Percentiles rank a stretch among this genome's conserved stretches.
phyloP scores from a whole-genome alignment of 2,113 vertebrate genomes.

The Nycticryphes semicollaris region DNA sequence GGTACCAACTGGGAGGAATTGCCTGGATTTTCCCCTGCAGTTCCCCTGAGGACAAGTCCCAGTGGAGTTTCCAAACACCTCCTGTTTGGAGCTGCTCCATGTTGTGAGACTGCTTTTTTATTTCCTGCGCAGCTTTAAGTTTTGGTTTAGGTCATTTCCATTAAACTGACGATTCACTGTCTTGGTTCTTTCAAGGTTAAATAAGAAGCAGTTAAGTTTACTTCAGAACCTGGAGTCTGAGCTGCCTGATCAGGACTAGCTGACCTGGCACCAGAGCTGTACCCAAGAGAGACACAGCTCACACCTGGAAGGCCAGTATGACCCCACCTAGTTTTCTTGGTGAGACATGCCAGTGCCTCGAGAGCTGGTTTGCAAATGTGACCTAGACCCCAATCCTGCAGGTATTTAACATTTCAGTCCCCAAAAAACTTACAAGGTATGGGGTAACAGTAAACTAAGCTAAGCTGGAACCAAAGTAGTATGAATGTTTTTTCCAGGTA shows the following conservation, averaged over 20 bases:
- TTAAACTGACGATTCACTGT: neutral
- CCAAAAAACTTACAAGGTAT: neutral
- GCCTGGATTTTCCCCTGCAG: neutral
- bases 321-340: fast-evolving
- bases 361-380: neutral
- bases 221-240: neutral
- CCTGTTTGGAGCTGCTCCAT: neutral
- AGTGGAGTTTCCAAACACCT: neutral
- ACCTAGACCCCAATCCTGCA: neutral
- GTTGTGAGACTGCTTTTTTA: neutral
- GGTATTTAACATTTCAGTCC: neutral
- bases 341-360: neutral
- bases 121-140: neutral
- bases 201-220: fast-evolving
- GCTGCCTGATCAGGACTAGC: neutral
- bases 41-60: neutral
- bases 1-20: too few relatives aligned
- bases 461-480: neutral
- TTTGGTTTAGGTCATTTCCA: neutral
- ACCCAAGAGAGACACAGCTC: neutral
- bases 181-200: neutral
- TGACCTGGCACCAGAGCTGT: fast-evolving
- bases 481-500: neutral
- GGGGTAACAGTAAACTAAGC: neutral
- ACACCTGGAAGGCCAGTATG: neutral